Evolutionary conservation across 2,888 invertebrate species (phyloP).

Genomic region (Cheilosia scutellata): DNA sequence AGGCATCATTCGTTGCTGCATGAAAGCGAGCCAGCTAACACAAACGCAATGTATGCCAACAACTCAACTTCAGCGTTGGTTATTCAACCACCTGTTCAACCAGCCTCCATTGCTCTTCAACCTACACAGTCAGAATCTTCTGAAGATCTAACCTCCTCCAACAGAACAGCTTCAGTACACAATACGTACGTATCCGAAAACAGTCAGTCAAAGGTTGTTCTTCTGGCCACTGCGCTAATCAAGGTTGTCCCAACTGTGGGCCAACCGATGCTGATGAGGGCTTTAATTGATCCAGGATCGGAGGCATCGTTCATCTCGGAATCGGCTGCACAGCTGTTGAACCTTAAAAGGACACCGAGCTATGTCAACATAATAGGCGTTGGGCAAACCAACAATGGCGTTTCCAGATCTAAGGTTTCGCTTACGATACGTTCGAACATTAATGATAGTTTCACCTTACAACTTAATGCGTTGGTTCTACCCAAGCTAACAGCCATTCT

Average conservation of each 20-base stretch:
- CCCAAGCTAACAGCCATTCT: constrained; percentile 1
- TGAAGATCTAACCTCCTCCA: not conserved
- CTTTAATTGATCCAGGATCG: constrained; percentile 14
- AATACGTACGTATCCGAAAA: constrained; percentile 18
- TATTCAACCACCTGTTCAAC: not conserved
- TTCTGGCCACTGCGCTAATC: constrained; percentile 21
- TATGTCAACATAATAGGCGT: too few relatives aligned
- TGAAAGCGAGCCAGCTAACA: not conserved
- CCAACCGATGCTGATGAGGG: constrained; percentile 2
- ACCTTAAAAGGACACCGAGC: not conserved
- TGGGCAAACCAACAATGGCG: too few relatives aligned
- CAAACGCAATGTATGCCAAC: constrained; percentile 5
- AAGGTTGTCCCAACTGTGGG: not conserved
- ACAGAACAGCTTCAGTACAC: constrained; percentile 21
- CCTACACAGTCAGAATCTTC: not conserved
- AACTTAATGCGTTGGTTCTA: not conserved
- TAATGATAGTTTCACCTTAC: not conserved
- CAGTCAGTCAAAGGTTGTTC: not conserved
- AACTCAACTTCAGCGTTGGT: not conserved
- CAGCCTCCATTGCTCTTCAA: too few relatives aligned
- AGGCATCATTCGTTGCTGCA: constrained; percentile 36
- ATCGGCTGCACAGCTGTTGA: not conserved
- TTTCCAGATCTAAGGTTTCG: too few relatives aligned
- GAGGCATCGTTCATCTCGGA: constrained; percentile 1
- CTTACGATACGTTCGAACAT: too few relatives aligned